Evolutionary conservation across 2,888 invertebrate species (phyloP), one percentile per base, ranked within the genome.

Genomic region (Ditula angustiorana): DNA sequence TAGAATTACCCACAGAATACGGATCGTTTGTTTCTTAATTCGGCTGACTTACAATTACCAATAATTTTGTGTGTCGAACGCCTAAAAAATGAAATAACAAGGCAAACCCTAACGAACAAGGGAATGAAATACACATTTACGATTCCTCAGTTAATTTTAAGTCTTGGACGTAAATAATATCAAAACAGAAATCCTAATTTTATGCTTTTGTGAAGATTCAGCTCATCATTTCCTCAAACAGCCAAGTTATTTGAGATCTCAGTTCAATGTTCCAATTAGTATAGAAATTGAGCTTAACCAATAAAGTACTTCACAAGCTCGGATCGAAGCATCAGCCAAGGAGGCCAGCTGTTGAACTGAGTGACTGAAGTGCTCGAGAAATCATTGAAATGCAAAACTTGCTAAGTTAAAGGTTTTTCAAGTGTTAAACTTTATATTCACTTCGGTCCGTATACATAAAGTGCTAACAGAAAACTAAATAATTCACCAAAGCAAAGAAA

Each of bases 381-480:
- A n/a, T 24, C 46, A 46, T 46, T 46, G 24, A n/a, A 46, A 23
- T 46, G 46, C 19, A 24, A 46, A 46, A 46, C 24, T 46, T 24
- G 46, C 24, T 1, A 23, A 46, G 46, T 24, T 16, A 11, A 24
- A 46, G 46, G 23, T 24, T 46, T 5, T n/a, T 11, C 19, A n/a
- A 46, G 19, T 41, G 41, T 19, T 1, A 19, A 41, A 41, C 19
- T 24, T 46, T 16, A 41, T 41, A 19, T 19, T 41, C 10, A 23
- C 23, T 23, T 24, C 46, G 10, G 11, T 46, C 11, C n/a, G 5
- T n/a, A n/a, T n/a, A n/a, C n/a, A n/a, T n/a, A n/a, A n/a, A n/a
- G n/a, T n/a, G n/a, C n/a, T n/a, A n/a, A n/a, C n/a, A n/a, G n/a
- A n/a, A n/a, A n/a, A n/a, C n/a, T n/a, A n/a, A n/a, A n/a, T n/a